Conservation (phyloP, 1,140 invertebrate species). For the Trichoplusia ni region DNA sequence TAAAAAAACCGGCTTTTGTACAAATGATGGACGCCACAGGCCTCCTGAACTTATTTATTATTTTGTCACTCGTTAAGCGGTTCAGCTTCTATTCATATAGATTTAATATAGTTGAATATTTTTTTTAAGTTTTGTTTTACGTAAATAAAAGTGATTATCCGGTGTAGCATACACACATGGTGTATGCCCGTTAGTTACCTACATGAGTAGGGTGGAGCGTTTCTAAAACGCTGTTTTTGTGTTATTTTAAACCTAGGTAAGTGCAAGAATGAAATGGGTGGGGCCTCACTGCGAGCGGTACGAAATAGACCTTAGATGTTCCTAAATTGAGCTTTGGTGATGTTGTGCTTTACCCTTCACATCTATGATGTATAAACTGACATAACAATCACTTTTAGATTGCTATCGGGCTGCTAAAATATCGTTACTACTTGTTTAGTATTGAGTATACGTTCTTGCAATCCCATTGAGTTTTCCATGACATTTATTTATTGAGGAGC, state of each 20-base stretch:
- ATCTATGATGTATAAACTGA: not conserved
- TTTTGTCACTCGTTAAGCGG: slow-evolving; percentile 73
- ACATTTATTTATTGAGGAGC: slow-evolving; percentile 12
- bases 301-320: slow-evolving; percentile 1
- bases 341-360: not conserved
- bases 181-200: slow-evolving; percentile 62
- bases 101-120: slow-evolving; percentile 64
- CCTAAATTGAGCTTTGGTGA: slow-evolving; percentile 22
- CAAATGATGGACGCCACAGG: slow-evolving; percentile 60
- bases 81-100: slow-evolving; percentile 73
- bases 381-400: not conserved
- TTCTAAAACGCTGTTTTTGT: slow-evolving; percentile 49
- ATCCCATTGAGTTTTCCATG: slow-evolving; percentile 20
- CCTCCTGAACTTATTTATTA: slow-evolving; percentile 71
- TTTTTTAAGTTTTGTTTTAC: slow-evolving; percentile 68
- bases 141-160: slow-evolving; percentile 59
- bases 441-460: not conserved
- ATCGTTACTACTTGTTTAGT: not conserved
- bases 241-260: slow-evolving; percentile 16
- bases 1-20: slow-evolving; percentile 65
- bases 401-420: not conserved
- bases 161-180: slow-evolving; percentile 27
- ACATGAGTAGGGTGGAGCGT: slow-evolving; percentile 55
- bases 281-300: slow-evolving; percentile 24
- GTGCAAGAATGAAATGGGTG: slow-evolving; percentile 26